These are phyloP conservation scores for Morus bassanus DNA, from an alignment of 2,797 vertebrate species.

Conservation along the genomic window DNA sequence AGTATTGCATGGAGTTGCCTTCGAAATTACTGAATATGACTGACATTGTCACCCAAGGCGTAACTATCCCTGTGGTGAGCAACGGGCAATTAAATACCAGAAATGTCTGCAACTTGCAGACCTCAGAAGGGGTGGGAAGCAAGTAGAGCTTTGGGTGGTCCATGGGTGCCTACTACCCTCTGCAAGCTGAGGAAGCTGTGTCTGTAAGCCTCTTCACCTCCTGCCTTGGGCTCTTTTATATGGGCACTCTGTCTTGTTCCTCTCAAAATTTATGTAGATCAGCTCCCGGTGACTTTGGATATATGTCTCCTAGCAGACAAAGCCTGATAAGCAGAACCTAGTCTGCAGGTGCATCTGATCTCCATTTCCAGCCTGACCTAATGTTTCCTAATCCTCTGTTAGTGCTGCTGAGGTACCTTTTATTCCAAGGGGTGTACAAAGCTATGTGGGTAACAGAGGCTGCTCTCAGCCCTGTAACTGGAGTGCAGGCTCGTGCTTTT, in stretches of 20 bases:
- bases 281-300: background rate
- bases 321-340: background rate
- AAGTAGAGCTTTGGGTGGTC: background rate
- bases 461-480: background rate
- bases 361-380: background rate
- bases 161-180: background rate
- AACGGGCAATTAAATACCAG: background rate
- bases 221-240: background rate
- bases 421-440: background rate
- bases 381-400: background rate
- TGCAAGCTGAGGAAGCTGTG: background rate
- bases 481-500: background rate
- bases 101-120: background rate
- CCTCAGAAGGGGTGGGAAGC: background rate
- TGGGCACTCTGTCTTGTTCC: background rate
- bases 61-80: background rate
- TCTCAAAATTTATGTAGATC: background rate
- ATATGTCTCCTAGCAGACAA: background rate
- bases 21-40: background rate
- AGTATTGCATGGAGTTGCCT: background rate
- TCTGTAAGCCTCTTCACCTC: background rate
- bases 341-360: background rate
- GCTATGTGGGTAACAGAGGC: background rate
- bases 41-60: background rate
- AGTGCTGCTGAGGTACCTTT: background rate